These are phyloP conservation scores for Dolomedes plantarius DNA, from an alignment of 2,888 invertebrate species.

Conservation along the genomic window DNA sequence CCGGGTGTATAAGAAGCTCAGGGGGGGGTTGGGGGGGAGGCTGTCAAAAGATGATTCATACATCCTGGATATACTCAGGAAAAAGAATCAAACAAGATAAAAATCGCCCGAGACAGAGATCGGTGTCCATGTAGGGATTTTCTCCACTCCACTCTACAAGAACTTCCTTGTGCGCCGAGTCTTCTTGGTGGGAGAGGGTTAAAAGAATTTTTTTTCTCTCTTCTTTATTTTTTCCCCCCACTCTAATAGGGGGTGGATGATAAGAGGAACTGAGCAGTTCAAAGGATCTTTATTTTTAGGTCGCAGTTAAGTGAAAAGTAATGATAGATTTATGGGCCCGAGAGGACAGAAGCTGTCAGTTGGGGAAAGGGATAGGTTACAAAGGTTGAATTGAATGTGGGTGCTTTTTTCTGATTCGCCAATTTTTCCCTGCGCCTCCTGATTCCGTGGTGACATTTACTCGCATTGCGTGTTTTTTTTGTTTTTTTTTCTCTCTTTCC, in stretches of 20 bases:
- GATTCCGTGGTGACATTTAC: too few species aligned
- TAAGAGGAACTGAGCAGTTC: background rate
- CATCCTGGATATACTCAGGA: constrained; percentile 54
- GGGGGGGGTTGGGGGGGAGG: constrained; percentile 18
- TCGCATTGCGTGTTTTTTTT: too few species aligned
- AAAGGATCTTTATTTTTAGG: background rate
- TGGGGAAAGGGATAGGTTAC: too few species aligned
- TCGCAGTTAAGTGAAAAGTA: background rate
- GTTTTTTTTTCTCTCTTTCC: too few species aligned
- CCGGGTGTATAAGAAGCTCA: constrained; percentile 7
- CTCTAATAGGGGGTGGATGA: background rate
- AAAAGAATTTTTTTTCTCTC: background rate
- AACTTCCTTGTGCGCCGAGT: background rate
- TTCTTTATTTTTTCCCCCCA: background rate
- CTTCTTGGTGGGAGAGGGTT: background rate
- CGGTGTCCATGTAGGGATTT: background rate
- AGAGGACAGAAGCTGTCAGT: too few species aligned
- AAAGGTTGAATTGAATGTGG: too few species aligned
- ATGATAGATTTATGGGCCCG: too few species aligned
- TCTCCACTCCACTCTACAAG: background rate
- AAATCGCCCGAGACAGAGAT: background rate
- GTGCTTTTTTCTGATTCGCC: too few species aligned
- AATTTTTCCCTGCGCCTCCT: too few species aligned
- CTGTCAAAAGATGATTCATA: constrained; percentile 63
- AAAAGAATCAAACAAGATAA: constrained; percentile 4